phyloP scores from a whole-genome alignment of 2,113 vertebrate species.

The Vulpes ferrilata region DNA sequence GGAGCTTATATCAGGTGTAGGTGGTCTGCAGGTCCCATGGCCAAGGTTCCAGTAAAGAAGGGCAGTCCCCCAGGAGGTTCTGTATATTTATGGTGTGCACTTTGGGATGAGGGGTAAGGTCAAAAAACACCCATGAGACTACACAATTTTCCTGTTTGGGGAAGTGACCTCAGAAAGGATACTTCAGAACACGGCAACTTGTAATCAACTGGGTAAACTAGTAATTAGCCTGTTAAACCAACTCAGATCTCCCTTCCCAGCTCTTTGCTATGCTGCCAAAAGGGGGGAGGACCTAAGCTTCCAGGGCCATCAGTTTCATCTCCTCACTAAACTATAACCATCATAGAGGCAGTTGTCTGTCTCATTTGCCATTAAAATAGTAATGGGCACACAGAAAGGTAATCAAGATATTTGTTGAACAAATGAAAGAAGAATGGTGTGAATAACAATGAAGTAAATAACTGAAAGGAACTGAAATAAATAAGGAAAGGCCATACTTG shows the following conservation, averaged over 20 bases:
- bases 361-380: neutral
- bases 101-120: neutral
- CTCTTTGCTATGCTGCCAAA: neutral
- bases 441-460: neutral
- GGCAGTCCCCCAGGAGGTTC: neutral
- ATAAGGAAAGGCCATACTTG: neutral
- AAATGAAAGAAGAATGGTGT: neutral
- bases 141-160: neutral
- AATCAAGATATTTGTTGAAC: neutral
- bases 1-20: neutral
- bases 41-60: neutral
- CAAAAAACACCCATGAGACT: neutral
- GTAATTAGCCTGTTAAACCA: neutral
- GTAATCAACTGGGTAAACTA: neutral
- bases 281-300: no score
- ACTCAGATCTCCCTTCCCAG: neutral
- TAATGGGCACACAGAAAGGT: neutral
- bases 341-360: neutral
- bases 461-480: neutral
- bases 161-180: neutral
- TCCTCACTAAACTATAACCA: neutral
- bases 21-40: neutral
- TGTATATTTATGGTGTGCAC: no score
- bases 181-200: neutral
- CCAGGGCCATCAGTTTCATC: fast-evolving